Percentiles rank a stretch among this genome's conserved stretches.
These are phyloP conservation scores for Andricus quercusramuli DNA, from an alignment of 2,888 invertebrate genomes.

Conservation along the genomic window DNA sequence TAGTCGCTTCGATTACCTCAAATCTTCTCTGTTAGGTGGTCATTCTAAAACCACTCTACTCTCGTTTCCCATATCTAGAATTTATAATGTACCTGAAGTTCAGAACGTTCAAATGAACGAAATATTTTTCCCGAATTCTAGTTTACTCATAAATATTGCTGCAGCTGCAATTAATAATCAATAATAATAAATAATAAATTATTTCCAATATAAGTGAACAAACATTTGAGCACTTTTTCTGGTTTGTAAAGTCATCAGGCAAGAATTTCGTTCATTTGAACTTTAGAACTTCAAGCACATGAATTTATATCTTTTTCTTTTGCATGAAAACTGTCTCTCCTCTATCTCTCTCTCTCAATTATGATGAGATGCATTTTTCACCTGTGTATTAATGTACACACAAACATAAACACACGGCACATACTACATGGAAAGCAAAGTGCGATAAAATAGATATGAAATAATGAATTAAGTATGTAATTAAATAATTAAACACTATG, in stretches of 20 bases:
- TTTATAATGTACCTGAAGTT: too few relatives aligned
- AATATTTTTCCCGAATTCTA: too few relatives aligned
- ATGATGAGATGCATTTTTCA: constrained; percentile 39
- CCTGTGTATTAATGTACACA: constrained; percentile 31
- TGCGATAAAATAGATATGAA: not conserved
- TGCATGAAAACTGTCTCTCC: constrained; percentile 36
- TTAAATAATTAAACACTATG: not conserved
- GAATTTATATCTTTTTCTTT: constrained; percentile 27
- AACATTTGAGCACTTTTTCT: too few relatives aligned
- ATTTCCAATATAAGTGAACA: too few relatives aligned
- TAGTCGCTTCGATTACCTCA: constrained; percentile 21
- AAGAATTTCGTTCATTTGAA: too few relatives aligned
- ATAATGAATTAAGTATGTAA: constrained; percentile 21
- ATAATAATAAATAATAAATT: too few relatives aligned
- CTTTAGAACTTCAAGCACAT: too few relatives aligned
- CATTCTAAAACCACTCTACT: constrained; percentile 35
- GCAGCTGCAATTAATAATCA: too few relatives aligned
- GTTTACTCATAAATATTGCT: too few relatives aligned
- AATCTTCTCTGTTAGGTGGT: constrained; percentile 3
- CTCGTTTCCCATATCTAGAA: constrained; percentile 28
- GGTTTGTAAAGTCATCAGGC: too few relatives aligned
- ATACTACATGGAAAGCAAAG: not conserved
- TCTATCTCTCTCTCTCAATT: constrained; percentile 3
- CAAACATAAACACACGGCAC: constrained; percentile 4
- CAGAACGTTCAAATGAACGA: too few relatives aligned